Evolutionary conservation across 2,113 vertebrate species (phyloP).

Genomic region (human): GRCh38 chr14:91872001-91872500

Average conservation of each 20-base stretch:
- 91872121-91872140: neutral
- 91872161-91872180: neutral
- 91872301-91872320: neutral
- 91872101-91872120: neutral
- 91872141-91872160: neutral
- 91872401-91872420: neutral
- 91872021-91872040: accelerated
- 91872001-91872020: neutral
- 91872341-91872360: neutral
- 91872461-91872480: neutral
- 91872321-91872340: neutral
- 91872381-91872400: accelerated
- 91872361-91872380: neutral
- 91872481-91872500: neutral
- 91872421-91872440: neutral
- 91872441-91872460: neutral
- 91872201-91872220: neutral
- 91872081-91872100: neutral
- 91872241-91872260: neutral
- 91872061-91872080: no score
- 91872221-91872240: neutral
- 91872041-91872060: neutral
- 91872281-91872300: neutral
- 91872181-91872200: neutral
- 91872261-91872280: neutral